Evolutionary conservation across 2,113 vertebrate genomes (phyloP).

Genomic region (Anser brachyrhynchus): DNA sequence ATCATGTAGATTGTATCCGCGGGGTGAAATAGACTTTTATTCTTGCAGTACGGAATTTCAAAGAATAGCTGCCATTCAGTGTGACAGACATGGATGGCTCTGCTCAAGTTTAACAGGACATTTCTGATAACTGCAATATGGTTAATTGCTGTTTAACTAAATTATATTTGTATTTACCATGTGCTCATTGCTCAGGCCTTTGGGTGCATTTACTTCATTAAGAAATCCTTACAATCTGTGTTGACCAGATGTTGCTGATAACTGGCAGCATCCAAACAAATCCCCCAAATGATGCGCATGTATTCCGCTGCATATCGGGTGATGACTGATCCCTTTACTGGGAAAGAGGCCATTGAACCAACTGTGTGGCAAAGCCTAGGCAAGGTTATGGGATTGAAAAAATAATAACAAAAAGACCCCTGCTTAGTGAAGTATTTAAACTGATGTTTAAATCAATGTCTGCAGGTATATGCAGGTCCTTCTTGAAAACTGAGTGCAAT

Average conservation of each 20-base stretch:
- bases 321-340: background rate
- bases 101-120: conserved; percentile 38
- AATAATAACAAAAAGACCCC: background rate
- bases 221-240: conserved; percentile 18
- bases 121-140: conserved; percentile 13
- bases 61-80: background rate
- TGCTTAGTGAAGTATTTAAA: background rate
- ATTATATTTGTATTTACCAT: conserved; percentile 55
- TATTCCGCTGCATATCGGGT: background rate
- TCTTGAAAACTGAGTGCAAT: background rate
- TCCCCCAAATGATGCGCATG: background rate
- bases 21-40: background rate
- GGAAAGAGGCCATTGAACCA: background rate
- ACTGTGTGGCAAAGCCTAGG: background rate
- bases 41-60: background rate
- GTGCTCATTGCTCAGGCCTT: conserved; percentile 44
- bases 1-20: background rate
- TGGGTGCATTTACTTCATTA: conserved; percentile 61
- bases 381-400: background rate
- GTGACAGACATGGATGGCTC: background rate
- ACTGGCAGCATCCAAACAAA: conserved; percentile 2
- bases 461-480: background rate
- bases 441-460: background rate
- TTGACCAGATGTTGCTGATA: conserved; percentile 58
- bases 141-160: conserved; percentile 50